Base-by-base conservation (phyloP, 2,888 invertebrate species). In the Epirrhoe alternata region DNA sequence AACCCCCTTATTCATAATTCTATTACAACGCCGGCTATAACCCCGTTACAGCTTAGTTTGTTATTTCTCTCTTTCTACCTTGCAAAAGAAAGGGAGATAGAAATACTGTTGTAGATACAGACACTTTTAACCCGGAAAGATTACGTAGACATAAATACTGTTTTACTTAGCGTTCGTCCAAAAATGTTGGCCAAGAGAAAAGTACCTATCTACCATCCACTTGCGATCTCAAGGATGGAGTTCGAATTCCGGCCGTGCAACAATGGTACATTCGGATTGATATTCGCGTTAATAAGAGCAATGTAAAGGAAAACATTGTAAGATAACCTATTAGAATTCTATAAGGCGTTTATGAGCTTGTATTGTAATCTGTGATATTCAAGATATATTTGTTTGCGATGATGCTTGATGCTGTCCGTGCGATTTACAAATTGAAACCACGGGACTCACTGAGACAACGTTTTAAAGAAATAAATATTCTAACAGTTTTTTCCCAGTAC, bases 1-100 rank as follows among this genome's bases (percentile, higher is more conserved):
- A 35, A 60, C 38, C 35, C 38, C 12, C 38, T 42, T 42, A 42
- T 42, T 42, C 38, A 42, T 42, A 42, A 42, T 42, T 42, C 38
- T 12, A 42, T 42, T 42, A 42, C 38, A 12, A 12, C 12, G 12
- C 38, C 12, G 38, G 12, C 38, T 42, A 42, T 42, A 42, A 42
- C 38, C 38, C 12, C 38, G 38, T 42, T 42, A 42, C 38, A 12
- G 38, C 38, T 10, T 42, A 42, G 38, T 42, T 42, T 42, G 38
- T 42, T 42, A 42, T 42, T 42, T 42, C 2, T 38, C 38, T 42
- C 38, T 12, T 42, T 42, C 38, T 12, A 42, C 12, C 38, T 42
- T 42, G 38, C 12, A 12, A 42, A 4, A 42, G 12, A 42, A 12
- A 42, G 10, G 12, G 38, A 10, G 38, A 42, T 42, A 42, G 38